A percentile compares a stretch with the other conserved stretches of the same genome.
phyloP scores from a whole-genome alignment of 2,797 vertebrate genomes.

The Poeciliopsis gracilis region DNA sequence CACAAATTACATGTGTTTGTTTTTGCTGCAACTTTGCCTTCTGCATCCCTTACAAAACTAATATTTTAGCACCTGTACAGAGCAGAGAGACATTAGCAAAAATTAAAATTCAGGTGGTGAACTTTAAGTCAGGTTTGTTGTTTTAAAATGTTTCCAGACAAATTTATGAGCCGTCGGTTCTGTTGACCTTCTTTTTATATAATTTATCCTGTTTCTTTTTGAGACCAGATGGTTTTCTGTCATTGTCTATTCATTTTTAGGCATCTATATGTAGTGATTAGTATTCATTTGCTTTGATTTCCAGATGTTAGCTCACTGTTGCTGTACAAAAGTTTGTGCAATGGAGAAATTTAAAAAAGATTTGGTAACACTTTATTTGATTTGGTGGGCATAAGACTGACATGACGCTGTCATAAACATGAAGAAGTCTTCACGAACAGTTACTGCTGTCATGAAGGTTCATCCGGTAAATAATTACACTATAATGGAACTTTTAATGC shows the following conservation, averaged over 20 bases:
- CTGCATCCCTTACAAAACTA: background rate
- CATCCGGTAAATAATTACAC: too few species aligned
- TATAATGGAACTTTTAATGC: too few species aligned
- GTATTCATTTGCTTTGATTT: constrained; percentile 25
- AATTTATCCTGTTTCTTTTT: constrained; percentile 1
- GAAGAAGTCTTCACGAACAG: too few species aligned
- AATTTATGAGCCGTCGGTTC: background rate
- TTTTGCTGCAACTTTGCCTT: background rate
- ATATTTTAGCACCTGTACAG: background rate
- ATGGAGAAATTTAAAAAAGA: background rate
- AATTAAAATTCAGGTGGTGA: background rate
- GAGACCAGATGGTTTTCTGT: background rate
- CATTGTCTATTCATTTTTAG: constrained; percentile 10
- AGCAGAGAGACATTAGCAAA: background rate
- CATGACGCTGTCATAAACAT: too few species aligned
- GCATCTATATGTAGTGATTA: constrained; percentile 3
- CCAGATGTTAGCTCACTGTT: constrained; percentile 13
- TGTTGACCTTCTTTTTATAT: background rate
- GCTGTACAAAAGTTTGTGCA: constrained; percentile 32
- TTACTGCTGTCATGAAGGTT: too few species aligned
- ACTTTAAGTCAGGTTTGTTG: background rate
- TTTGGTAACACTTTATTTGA: too few species aligned
- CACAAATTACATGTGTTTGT: background rate
- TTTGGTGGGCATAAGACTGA: too few species aligned
- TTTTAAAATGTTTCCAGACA: background rate